These are phyloP conservation scores for Drosophila gaucha DNA, from an alignment of 2,888 invertebrate species.

Conservation along the genomic window DNA sequence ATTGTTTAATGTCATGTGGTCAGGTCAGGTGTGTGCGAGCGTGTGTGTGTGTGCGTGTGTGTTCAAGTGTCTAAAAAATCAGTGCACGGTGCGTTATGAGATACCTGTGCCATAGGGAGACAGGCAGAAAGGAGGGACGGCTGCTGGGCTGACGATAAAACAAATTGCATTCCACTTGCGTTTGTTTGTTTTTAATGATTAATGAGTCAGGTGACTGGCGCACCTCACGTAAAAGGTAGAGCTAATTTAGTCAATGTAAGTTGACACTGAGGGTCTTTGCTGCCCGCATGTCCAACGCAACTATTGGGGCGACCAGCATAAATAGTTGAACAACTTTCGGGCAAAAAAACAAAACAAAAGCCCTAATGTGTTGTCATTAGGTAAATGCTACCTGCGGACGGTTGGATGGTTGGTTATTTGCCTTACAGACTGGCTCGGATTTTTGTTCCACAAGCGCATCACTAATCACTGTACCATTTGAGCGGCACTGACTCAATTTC, in stretches of 20 bases:
- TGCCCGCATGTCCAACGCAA: conserved; percentile 25
- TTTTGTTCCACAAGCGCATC: background rate
- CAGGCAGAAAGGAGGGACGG: background rate
- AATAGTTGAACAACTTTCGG: conserved; percentile 59
- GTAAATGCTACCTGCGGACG: conserved; percentile 11
- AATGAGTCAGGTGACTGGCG: conserved; percentile 57
- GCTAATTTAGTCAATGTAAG: conserved; percentile 38
- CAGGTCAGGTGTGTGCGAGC: conserved; percentile 43
- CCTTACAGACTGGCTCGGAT: background rate
- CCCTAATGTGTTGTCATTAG: conserved; percentile 67
- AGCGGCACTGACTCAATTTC: no score
- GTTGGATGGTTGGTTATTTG: background rate
- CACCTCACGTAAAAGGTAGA: conserved; percentile 23
- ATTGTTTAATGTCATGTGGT: conserved; percentile 80
- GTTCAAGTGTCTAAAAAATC: conserved; percentile 48
- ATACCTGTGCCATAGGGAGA: conserved; percentile 11
- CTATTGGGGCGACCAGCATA: conserved; percentile 54
- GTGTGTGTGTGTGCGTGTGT: conserved; percentile 17
- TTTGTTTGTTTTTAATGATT: conserved; percentile 68
- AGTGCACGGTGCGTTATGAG: conserved; percentile 37
- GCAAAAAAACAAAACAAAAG: conserved; percentile 14
- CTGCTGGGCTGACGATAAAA: conserved; percentile 59
- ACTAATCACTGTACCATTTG: no score
- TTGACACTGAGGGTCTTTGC: conserved; percentile 56
- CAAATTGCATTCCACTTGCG: conserved; percentile 68